Evolutionary conservation across 2,888 invertebrate species (phyloP), one percentile per base, ranked within the genome.

Genomic region (Leptopilina syphax): DNA sequence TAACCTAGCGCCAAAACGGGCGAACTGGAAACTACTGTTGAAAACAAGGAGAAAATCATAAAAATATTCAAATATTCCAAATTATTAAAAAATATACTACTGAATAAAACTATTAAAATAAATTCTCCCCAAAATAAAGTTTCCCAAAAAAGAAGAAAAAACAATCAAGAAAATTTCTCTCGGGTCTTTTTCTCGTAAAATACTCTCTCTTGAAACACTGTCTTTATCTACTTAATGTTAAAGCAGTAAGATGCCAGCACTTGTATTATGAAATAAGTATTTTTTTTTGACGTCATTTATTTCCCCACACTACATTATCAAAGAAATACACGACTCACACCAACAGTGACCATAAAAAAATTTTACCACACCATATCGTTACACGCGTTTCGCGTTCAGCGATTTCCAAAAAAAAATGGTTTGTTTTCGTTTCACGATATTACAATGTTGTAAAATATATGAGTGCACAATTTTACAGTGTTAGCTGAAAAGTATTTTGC

Each of bases 331-430:
- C 18, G 27, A 41, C 44, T 44, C 8, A 47, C 8, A 68, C 47
- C 34, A 10, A 67, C 18, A 67, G 18, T 18, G 47, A 47, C n/a
- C 47, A 44, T 9, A 47, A 67, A 18, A 67, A n/a, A 67, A 47
- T 47, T 44, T 8, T 44, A 44, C 6, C 44, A 68, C 41, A 41
- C 44, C 44, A 67, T 44, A 67, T 44, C 9, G 47, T 67, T n/a
- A n/a, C 67, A 18, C 18, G 68, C 50, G 47, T 47, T 67, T 67
- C 18, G 67, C 67, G 44, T 68, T 47, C 68, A 18, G 18, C 47
- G 44, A 67, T n/a, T 18, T 9, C 9, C 67, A 2, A 68, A 68
- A 44, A 44, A 44, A 68, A 68, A 50, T 68, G 47, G 47, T 47
- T 68, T 47, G 47, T 68, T 68, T 68, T 50, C 18, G 47, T 10